Evolutionary conservation across 23 tunicate species (phyloP), one percentile per base, ranked within the genome.

Genomic region (Pegea sp.): DNA sequence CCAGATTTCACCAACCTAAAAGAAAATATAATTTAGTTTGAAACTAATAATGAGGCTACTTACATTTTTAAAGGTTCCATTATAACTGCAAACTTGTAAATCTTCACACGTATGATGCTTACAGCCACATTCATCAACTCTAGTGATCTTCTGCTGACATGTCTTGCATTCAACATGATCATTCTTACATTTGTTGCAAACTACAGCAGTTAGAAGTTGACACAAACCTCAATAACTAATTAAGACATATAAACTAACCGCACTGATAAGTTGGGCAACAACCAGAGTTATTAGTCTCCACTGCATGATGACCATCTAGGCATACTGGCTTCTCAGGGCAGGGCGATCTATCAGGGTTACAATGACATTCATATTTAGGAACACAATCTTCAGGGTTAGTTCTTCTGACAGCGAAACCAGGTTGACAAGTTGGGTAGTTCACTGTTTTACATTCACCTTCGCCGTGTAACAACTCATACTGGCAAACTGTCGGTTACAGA

Each of bases 241-340:
- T 38, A 20, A 8, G 22, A 50, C n/a, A 50, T 50, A 44, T n/a
- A 11, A 7, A 64, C 84, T 63, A 26, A 84, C 95, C 70, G 62
- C 95, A 84, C 4, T 57, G 44, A 24, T 84, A 64, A 7, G 31
- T 46, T 28, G 95, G 81, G 49, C 95, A 84, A 49, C 95, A 84
- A 18, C 63, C 84, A 26, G 73, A 76, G 20, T 50, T 67, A 20
- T 56, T 31, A 0, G 76, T n/a, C n/a, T n/a, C 59, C 0, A 67
- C 87, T 22, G 74, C 49, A 52, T 84, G 79, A 54, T 84, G 68
- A 2, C 69, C 28, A 16, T 60, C 54, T 0, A 44, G 29, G 61
- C 97, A 87, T 1, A 62, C 31, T 2, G 74, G 89, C 0, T 74
- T 56, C 20, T 50, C 29, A 2, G 90, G 70, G 49, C 97, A 76